These are phyloP conservation scores for Heterohyrax brucei DNA, from an alignment of 2,797 vertebrate species.

Conservation along the genomic window DNA sequence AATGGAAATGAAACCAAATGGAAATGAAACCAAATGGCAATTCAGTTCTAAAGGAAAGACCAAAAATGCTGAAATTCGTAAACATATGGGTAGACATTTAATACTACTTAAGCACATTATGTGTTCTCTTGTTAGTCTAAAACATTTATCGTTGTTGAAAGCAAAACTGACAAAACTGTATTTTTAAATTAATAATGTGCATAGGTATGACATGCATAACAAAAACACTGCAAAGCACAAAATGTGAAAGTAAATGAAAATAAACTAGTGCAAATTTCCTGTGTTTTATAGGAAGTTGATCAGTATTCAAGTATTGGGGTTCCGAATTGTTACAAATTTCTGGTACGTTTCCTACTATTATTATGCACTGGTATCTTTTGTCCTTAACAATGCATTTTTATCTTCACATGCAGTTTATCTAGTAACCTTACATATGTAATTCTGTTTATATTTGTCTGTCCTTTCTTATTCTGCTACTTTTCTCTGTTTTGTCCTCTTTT, in stretches of 20 bases:
- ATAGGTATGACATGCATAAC: not conserved
- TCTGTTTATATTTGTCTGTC: not conserved
- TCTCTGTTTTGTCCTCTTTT: not conserved
- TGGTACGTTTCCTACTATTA: not conserved
- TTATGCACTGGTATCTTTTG: not conserved
- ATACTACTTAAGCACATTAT: not conserved
- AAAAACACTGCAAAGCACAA: not conserved
- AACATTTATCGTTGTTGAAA: not conserved
- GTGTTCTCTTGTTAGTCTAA: not conserved
- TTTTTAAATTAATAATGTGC: not conserved
- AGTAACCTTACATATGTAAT: not conserved
- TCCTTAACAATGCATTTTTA: not conserved
- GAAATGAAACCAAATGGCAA: not conserved
- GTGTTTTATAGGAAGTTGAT: not conserved
- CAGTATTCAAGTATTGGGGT: not conserved
- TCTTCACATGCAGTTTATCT: not conserved
- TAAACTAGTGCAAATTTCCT: not conserved
- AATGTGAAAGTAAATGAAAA: not conserved
- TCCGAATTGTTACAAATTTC: not conserved
- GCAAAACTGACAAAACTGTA: not conserved
- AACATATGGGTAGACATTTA: not conserved
- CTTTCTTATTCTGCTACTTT: not conserved
- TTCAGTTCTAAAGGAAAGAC: not conserved
- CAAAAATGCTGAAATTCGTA: not conserved
- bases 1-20: not conserved